These are phyloP conservation scores for Acanthisitta chloris DNA, from an alignment of 2,113 vertebrate genomes.

Conservation along the genomic window DNA sequence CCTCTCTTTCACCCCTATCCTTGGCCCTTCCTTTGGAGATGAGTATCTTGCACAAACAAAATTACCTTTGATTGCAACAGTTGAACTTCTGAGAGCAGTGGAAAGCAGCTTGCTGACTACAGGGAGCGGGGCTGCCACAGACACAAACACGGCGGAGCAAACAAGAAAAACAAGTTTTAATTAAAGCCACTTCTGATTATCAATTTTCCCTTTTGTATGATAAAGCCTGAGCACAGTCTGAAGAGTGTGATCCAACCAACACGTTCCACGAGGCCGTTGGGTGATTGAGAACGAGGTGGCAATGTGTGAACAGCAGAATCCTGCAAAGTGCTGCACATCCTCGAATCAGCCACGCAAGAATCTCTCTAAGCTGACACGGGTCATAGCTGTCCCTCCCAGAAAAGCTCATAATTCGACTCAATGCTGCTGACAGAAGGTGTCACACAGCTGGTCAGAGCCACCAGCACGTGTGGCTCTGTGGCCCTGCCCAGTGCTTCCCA, in stretches of 20 bases:
- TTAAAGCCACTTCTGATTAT: conserved; percentile 51
- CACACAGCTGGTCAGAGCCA: not conserved
- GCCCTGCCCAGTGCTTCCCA: not conserved
- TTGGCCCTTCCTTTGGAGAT: conserved; percentile 62
- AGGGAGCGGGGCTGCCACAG: conserved; percentile 25
- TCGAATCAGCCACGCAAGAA: not conserved
- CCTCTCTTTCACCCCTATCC: conserved; percentile 58
- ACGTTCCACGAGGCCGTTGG: not conserved
- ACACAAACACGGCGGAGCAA: conserved; percentile 15
- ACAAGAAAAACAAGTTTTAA: conserved; percentile 70
- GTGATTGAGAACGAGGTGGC: not conserved
- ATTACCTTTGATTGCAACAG: conserved; percentile 58
- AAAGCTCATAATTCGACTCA: not conserved
- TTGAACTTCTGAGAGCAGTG: conserved; percentile 2
- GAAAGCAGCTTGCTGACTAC: conserved; percentile 20
- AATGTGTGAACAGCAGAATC: not conserved
- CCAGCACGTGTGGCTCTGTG: not conserved
- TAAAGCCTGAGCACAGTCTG: not conserved
- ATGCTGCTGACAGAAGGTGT: not conserved
- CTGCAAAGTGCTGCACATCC: not conserved
- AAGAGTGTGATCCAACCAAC: not conserved
- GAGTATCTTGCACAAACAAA: conserved; percentile 58
- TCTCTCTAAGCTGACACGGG: not conserved
- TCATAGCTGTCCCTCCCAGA: not conserved
- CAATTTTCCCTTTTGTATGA: conserved; percentile 25